Evolutionary conservation across 2,797 vertebrate species (phyloP), one percentile per base, ranked within the genome.

Genomic region (Austrolebias charrua): DNA sequence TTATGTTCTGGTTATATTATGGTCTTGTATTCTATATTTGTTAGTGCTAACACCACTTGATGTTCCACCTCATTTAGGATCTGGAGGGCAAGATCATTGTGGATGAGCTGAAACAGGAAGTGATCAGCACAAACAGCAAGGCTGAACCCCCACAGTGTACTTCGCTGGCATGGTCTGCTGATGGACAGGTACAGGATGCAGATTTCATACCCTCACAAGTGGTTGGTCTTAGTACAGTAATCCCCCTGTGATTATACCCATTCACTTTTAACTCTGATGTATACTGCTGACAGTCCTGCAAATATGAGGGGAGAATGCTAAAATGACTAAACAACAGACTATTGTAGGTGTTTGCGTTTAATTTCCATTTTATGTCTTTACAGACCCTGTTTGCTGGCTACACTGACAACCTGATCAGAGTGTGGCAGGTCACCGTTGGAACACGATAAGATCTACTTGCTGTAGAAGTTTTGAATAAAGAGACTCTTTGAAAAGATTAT

Each of bases 341-440:
- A 46, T 35, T 55, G 46, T 14, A 16, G 31, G 0, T 40, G 8
- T 33, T 13, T 4, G 5, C 10, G 31, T 1, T 48, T 64, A 20
- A 20, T 44, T 6, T 67, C 4, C 12, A 7, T 54, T 33, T 16
- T 33, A 0, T 66, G 58, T 79, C 4, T 64, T 71, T 65, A 1
- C 88, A 98, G 96, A 98, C 96, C 6, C 93, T 98, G 51, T 98
- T 98, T 59, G 96, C 96, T 47, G 96, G 97, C 75, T 98, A 98
- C 92, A 98, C 96, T 0, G 97, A 99, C 82, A 97, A 96, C 93
- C 88, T 98, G 85, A 98, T 98, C 84, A 92, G 96, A 76, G 97
- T 98, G 86, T 99, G 96, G 96, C 96, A 98, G 71, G 97, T 98
- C 81, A 98, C 97, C 69, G 97, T 98, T 45, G 96, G 96, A 82